Percentiles rank a stretch among this genome's conserved stretches.
Conservation (phyloP, 2,113 vertebrate genomes). For the Apodemus speciosus region DNA sequence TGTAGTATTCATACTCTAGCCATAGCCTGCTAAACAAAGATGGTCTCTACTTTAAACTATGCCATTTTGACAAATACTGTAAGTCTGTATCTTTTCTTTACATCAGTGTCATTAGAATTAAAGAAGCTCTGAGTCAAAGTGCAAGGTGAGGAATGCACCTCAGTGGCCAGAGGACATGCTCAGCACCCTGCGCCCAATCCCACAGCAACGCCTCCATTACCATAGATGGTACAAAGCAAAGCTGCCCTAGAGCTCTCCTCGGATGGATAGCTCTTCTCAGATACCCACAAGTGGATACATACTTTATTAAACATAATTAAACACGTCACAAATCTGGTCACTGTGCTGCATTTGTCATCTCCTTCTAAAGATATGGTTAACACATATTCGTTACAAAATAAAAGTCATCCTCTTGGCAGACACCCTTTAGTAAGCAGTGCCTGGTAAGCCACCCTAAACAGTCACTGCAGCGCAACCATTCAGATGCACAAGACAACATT, state of each 20-base stretch:
- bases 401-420: not conserved
- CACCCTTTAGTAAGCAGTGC: not conserved
- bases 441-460: slow-evolving; percentile 6
- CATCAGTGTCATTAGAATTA: not conserved
- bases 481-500: slow-evolving; percentile 5
- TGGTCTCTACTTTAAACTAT: not conserved
- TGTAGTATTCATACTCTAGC: not conserved
- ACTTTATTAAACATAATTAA: not conserved
- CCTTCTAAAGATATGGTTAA: not conserved
- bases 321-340: not conserved
- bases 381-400: not conserved
- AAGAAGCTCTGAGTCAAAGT: not conserved
- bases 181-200: not conserved
- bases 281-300: not conserved
- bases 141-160: not conserved
- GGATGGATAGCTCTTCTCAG: not conserved
- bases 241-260: not conserved
- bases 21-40: not conserved
- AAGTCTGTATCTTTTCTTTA: slow-evolving; percentile 20
- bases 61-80: not conserved
- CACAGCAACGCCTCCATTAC: not conserved
- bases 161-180: not conserved
- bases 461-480: slow-evolving; percentile 32
- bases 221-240: slow-evolving; percentile 18
- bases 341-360: not conserved